Evolutionary conservation across 2,797 vertebrate species (phyloP).

Genomic region (Myotis pilosus): DNA sequence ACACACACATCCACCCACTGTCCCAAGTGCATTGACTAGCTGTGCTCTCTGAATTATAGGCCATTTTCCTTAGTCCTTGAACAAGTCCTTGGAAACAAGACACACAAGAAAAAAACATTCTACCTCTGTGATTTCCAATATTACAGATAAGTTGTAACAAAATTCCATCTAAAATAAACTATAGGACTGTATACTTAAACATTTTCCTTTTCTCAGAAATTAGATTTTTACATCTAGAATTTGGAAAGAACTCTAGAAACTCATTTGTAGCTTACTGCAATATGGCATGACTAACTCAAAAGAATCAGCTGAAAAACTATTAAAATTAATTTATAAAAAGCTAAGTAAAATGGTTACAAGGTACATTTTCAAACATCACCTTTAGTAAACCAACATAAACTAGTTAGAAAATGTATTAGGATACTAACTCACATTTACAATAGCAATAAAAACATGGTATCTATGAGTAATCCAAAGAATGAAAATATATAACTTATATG

Average conservation of each 20-base stretch:
- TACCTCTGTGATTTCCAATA: not conserved
- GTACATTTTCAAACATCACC: slow-evolving; percentile 20
- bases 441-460: slow-evolving; percentile 36
- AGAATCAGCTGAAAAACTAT: slow-evolving; percentile 44
- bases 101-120: not conserved
- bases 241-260: not conserved
- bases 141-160: not conserved
- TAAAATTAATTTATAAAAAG: slow-evolving; percentile 51
- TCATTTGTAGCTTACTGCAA: slow-evolving; percentile 27
- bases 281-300: not conserved
- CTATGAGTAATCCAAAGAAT: slow-evolving; percentile 22
- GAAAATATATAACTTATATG: not conserved
- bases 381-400: slow-evolving; percentile 1
- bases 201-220: not conserved
- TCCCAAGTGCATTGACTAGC: not conserved
- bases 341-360: slow-evolving; percentile 48
- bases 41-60: not conserved
- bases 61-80: not conserved
- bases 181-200: not conserved
- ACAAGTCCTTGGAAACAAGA: not conserved
- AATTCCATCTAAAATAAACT: slow-evolving; percentile 33
- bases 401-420: slow-evolving; percentile 21
- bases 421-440: slow-evolving; percentile 48
- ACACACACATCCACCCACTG: not conserved
- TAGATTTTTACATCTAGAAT: slow-evolving; percentile 14